Base-by-base conservation (phyloP, 1,140 invertebrate species). In the Tetraneura akinire region DNA sequence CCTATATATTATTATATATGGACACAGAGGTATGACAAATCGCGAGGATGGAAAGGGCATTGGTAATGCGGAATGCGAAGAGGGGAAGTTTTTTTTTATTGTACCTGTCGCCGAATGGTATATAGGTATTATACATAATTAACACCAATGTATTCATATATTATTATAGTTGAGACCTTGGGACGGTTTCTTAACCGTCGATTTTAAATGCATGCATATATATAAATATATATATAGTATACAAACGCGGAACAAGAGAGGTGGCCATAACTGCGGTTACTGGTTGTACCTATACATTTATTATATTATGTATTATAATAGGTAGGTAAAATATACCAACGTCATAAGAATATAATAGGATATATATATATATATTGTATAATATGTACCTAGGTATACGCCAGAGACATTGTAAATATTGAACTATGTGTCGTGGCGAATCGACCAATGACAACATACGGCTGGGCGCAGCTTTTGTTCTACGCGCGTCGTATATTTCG, bases 181-280 rank as follows among this genome's bases (percentile, higher is more conserved):
- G 32, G 51, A 74, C 71, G 71, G 71, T 74, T 74, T 74, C 71
- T 74, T 74, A 74, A 74, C 71, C 71, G 71, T 74, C 26, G 51
- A 57, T 73, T 49, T 73, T 51, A 32, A 47, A 73, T 11, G 26
- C 70, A 29, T 26, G 21, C 26, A 32, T 16, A 60, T 10, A 13
- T n/a, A n/a, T n/a, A n/a, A n/a, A n/a, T n/a, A n/a, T n/a, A n/a
- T n/a, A n/a, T n/a, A n/a, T n/a, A n/a, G n/a, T n/a, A n/a, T 18
- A 49, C 68, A 51, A 10, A n/a, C 29, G 45, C 45, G 45, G 6
- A 14, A 14, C 1, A 13, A 23, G 6, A 32, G 29, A 5, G 16
- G 64, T 16, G 10, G 32, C n/a, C 10, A 45, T 18, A 42, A n/a
- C 18, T 4, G 64, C 14, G 64, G 32, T 42, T n/a, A n/a, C 18